Evolutionary conservation across 2,888 invertebrate species (phyloP).

Genomic region (Cabera pusaria): DNA sequence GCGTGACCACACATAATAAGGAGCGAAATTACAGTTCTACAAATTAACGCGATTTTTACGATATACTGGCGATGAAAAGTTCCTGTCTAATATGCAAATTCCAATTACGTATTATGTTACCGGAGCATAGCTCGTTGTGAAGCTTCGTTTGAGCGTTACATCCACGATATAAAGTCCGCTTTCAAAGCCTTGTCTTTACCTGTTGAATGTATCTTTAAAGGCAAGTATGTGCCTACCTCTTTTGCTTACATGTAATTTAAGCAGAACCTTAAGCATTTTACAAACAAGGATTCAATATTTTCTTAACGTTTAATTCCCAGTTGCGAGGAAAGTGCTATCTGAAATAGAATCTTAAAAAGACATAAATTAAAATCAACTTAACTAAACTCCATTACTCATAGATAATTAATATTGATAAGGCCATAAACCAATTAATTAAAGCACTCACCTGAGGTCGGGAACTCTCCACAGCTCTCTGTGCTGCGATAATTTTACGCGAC

Average conservation of each 20-base stretch:
- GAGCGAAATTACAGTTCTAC: constrained; percentile 19
- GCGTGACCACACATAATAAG: constrained; percentile 34
- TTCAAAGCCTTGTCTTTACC: constrained; percentile 25
- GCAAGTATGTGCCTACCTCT: too few species aligned
- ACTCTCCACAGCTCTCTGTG: constrained; percentile 40
- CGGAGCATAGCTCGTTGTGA: constrained; percentile 7
- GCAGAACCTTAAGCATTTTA: too few species aligned
- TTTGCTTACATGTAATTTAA: too few species aligned
- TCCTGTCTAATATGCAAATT: constrained; percentile 29
- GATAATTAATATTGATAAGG: constrained; percentile 9
- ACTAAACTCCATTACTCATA: constrained; percentile 7
- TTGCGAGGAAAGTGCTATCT: too few species aligned
- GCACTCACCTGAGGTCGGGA: constrained; percentile 51
- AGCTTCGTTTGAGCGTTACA: constrained; percentile 14
- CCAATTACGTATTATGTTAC: constrained; percentile 18
- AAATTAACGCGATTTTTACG: constrained; percentile 21
- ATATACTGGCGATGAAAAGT: constrained; percentile 19
- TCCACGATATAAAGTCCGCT: constrained; percentile 8
- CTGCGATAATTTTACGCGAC: constrained; percentile 57
- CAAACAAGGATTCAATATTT: too few species aligned
- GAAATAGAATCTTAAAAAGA: neutral
- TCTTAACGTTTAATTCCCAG: too few species aligned
- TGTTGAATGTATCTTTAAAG: constrained; percentile 30
- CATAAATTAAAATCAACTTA: neutral
- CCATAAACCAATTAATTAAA: constrained; percentile 23